Base-by-base conservation (phyloP, 2,888 invertebrate genomes). In the Tyria jacobaeae region DNA sequence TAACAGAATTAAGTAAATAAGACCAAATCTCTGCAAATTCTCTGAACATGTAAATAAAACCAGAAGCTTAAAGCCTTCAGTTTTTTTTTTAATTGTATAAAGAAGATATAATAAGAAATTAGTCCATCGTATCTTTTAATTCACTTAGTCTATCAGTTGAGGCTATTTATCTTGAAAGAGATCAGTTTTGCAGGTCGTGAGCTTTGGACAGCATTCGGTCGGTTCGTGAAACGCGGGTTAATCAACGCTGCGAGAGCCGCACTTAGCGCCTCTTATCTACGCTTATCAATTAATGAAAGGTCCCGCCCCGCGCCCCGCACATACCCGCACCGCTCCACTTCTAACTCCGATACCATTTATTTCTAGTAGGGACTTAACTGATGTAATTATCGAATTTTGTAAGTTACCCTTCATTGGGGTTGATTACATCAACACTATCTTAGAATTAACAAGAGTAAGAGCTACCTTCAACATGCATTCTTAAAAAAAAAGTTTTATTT, bases 281-380 rank as follows among this genome's bases (percentile, higher is more conserved):
- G 24, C 56, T 57, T 62, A 62, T 62, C 62, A 57, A 56, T 62
- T 62, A 57, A 62, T 62, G 52, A n/a, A 51, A 53, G 39, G 25
- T 21, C 47, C 21, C 10, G 27, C 0, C 31, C 21, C 17, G 21
- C 31, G 0, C 27, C 48, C 49, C 54, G 39, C 49, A 34, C 15
- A 15, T 7, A 27, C 47, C 17, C 53, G 27, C 27, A 3, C 6
- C 17, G 27, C 21, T 34, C 56, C 25, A 7, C 25, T 25, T 37
- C 17, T 17, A 39, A 21, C 57, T 27, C 52, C 51, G 47, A 47
- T 53, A 48, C 25, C 27, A 27, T 37, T 48, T 48, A 48, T 59
- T 60, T 39, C 48, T 24, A 7, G 17, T 3, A 31, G 6, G 6
- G 39, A 48, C n/a, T 60, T 54, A 53, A 54, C 53, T 54, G 53